A percentile compares a stretch with the other conserved stretches of the same genome.
Evolutionary conservation across 2,797 vertebrate species (phyloP).

Genomic region (Leucoraja ocellata): DNA sequence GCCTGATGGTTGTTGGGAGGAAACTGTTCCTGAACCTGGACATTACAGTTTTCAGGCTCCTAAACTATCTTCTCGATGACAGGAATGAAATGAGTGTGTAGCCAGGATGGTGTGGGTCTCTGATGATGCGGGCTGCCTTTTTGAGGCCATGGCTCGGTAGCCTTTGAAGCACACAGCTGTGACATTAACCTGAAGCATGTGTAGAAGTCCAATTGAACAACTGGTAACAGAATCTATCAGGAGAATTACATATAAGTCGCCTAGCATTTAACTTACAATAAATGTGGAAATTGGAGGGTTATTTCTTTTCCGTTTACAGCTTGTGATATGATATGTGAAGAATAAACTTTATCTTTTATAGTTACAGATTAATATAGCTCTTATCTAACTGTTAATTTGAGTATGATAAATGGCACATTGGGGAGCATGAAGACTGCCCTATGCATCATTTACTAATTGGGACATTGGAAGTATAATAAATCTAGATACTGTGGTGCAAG

Average conservation of each 20-base stretch:
- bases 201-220: neutral
- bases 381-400: neutral
- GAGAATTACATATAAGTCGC: neutral
- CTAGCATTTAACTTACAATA: neutral
- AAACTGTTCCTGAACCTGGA: too few relatives aligned
- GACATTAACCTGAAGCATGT: neutral
- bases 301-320: neutral
- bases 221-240: neutral
- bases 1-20: too few relatives aligned
- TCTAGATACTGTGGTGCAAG: neutral
- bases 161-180: neutral
- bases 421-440: neutral
- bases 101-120: too few relatives aligned
- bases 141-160: neutral
- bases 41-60: too few relatives aligned
- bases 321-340: neutral
- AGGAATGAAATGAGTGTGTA: too few relatives aligned
- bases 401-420: conserved; percentile 20
- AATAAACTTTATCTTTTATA: neutral
- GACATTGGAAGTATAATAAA: neutral
- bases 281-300: too few relatives aligned
- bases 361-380: neutral
- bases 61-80: too few relatives aligned
- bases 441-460: neutral
- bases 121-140: too few relatives aligned